Conservation (phyloP, 64 coral and sea anemone genomes). For the Dendrophyllia cribrosa region DNA sequence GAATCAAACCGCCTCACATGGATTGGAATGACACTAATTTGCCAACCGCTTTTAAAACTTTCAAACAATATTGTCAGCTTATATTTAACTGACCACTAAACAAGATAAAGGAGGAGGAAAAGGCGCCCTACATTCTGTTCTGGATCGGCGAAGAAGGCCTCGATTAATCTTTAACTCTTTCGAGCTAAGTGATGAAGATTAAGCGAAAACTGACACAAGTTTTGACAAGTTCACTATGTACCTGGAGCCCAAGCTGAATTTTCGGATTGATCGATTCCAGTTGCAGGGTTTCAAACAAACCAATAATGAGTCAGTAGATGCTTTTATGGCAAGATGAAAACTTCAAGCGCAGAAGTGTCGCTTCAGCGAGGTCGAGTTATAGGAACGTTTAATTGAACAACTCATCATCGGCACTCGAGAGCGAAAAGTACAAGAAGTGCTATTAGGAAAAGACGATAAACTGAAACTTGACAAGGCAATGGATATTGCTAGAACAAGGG, state of each 20-base stretch:
- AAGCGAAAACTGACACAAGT: slow-evolving; percentile 45
- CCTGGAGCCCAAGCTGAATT: slow-evolving; percentile 53
- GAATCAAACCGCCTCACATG: slow-evolving; percentile 6
- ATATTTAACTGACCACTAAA: slow-evolving; percentile 3
- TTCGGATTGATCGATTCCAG: slow-evolving; percentile 54
- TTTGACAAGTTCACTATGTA: slow-evolving; percentile 53
- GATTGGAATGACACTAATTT: neutral
- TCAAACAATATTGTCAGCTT: slow-evolving; percentile 17
- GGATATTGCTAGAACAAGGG: too few species aligned
- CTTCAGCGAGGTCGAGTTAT: neutral
- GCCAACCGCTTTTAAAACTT: neutral
- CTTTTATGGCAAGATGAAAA: slow-evolving; percentile 55
- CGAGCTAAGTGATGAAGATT: slow-evolving; percentile 35
- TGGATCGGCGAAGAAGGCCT: slow-evolving; percentile 27
- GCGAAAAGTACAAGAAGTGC: slow-evolving; percentile 74
- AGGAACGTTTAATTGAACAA: too few species aligned
- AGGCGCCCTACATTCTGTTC: neutral
- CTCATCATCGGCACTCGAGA: slow-evolving; percentile 66
- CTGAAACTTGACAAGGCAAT: too few species aligned
- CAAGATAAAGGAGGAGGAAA: neutral
- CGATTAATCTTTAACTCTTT: neutral
- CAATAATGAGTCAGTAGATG: slow-evolving; percentile 16
- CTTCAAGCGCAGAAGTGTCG: slow-evolving; percentile 34
- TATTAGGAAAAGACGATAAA: too few species aligned
- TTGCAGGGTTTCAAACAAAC: slow-evolving; percentile 67